Conservation (phyloP, 2,113 vertebrate species). For the Capreolus pygargus region DNA sequence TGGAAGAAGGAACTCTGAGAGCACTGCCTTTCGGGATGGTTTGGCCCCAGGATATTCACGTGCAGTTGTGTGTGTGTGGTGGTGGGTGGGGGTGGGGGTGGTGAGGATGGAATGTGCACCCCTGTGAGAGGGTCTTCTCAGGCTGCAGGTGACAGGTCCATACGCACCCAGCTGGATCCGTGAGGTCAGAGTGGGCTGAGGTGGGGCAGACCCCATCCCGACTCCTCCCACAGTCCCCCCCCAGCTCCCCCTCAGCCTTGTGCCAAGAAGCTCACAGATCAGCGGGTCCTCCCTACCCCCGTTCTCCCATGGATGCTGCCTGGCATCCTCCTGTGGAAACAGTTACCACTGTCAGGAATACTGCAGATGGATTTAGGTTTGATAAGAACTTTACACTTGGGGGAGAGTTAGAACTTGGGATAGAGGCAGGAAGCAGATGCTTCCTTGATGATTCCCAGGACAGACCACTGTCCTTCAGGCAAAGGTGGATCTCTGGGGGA, state of each 20-base stretch:
- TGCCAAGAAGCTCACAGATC: background rate
- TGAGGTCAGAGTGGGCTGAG: background rate
- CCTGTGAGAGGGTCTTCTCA: background rate
- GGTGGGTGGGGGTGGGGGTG: background rate
- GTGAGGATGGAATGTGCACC: background rate
- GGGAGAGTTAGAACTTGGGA: conserved; percentile 8
- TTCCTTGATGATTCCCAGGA: background rate
- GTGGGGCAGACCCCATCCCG: background rate
- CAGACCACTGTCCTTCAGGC: background rate
- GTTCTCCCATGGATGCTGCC: background rate
- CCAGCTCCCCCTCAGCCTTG: background rate
- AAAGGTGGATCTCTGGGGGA: background rate
- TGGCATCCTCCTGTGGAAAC: background rate
- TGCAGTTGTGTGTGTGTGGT: background rate
- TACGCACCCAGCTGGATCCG: background rate
- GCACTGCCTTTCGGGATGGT: background rate
- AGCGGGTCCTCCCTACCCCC: background rate
- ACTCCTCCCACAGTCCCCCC: background rate
- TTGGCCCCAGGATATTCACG: background rate
- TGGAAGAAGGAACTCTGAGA: background rate
- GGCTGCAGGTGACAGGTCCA: background rate
- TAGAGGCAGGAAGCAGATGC: background rate
- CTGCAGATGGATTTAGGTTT: background rate
- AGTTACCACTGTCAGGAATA: conserved; percentile 38
- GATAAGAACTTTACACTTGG: conserved; percentile 4